Percentiles rank a stretch among this genome's conserved stretches.
Evolutionary conservation across 2,797 vertebrate species (phyloP).

Genomic region (Dendrocincla fuliginosa): DNA sequence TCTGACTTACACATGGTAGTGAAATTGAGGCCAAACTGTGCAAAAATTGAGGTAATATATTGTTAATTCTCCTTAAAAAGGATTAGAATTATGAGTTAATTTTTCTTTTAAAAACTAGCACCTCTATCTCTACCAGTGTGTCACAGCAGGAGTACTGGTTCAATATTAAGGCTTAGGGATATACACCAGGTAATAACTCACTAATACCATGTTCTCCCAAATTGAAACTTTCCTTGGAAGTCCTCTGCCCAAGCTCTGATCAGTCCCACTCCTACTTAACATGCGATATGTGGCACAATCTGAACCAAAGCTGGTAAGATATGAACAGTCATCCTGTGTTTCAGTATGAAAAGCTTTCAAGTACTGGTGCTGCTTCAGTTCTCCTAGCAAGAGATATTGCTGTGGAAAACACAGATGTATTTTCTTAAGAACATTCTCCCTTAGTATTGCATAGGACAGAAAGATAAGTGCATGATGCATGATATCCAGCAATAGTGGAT

Average conservation of each 20-base stretch:
- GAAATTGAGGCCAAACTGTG: neutral
- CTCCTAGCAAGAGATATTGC: neutral
- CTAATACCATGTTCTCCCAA: neutral
- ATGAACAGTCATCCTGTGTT: neutral
- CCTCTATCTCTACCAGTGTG: neutral
- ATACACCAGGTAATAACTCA: accelerated
- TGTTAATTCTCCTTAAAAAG: neutral
- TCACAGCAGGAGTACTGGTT: neutral
- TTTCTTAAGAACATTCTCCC: neutral
- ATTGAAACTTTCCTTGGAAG: neutral
- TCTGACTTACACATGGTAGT: neutral
- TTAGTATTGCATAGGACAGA: neutral
- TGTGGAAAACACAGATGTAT: neutral
- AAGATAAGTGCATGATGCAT: neutral
- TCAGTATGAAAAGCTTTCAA: neutral
- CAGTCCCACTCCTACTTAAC: neutral
- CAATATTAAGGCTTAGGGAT: neutral
- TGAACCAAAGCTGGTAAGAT: neutral
- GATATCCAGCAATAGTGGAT: neutral
- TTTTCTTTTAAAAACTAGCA: neutral
- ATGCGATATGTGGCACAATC: neutral
- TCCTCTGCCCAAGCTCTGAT: neutral
- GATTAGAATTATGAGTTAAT: neutral
- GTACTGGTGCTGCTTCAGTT: neutral
- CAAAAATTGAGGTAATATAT: neutral